These are phyloP conservation scores for Eptatretus atami DNA, from an alignment of 2,797 vertebrate genomes.

Conservation along the genomic window DNA sequence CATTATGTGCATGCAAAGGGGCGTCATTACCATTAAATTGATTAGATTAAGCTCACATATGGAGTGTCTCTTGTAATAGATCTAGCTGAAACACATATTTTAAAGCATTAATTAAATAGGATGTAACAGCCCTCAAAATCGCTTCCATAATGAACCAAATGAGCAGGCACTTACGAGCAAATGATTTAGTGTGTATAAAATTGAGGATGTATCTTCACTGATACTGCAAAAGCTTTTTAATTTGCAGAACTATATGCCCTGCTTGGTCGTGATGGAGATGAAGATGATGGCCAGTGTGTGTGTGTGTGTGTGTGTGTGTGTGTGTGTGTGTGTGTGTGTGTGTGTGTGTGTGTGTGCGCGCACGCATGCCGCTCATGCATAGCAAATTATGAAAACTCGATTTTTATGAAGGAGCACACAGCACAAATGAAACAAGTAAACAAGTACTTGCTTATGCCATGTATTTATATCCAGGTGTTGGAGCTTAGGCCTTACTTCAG, in stretches of 20 bases:
- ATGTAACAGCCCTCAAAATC: no score
- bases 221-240: neutral
- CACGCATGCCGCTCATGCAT: neutral
- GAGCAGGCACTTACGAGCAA: neutral
- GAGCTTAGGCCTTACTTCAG: slow-evolving; percentile 47
- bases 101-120: no score
- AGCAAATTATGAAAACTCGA: neutral
- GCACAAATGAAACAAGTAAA: neutral
- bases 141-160: no score
- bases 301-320: neutral
- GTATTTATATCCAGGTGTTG: neutral
- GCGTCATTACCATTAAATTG: no score
- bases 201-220: slow-evolving; percentile 5
- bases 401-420: neutral
- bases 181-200: neutral
- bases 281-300: neutral
- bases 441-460: neutral
- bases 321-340: neutral
- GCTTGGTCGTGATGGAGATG: slow-evolving; percentile 1
- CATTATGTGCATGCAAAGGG: no score
- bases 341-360: neutral
- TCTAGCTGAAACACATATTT: no score
- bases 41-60: no score
- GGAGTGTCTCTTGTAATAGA: no score
- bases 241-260: slow-evolving; percentile 2